A percentile compares a stretch with the other conserved stretches of the same genome.
Evolutionary conservation across 2,888 invertebrate genomes (phyloP).

Genomic region (Linyphia triangularis): DNA sequence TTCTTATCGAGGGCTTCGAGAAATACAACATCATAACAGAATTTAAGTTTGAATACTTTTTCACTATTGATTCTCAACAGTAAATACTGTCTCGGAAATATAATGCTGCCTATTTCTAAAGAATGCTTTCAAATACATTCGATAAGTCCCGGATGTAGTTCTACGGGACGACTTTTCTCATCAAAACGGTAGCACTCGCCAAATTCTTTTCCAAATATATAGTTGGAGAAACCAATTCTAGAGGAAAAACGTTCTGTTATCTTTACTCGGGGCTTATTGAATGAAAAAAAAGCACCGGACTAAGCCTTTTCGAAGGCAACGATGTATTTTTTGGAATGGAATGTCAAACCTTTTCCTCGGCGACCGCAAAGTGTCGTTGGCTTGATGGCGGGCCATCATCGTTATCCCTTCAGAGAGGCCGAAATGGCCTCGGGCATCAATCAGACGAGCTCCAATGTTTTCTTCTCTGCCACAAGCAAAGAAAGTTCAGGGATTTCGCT

Average conservation of each 20-base stretch:
- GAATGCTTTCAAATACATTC: background rate
- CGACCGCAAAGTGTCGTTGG: slow-evolving; percentile 13
- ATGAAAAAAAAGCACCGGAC: background rate
- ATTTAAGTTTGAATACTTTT: too few relatives aligned
- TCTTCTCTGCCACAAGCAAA: background rate
- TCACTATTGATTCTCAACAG: too few relatives aligned
- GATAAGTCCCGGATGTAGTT: background rate
- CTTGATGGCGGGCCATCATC: slow-evolving; percentile 8
- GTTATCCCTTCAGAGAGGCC: background rate
- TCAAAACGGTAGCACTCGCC: background rate
- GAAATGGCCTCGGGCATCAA: background rate
- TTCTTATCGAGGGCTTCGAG: too few relatives aligned
- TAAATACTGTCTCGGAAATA: too few relatives aligned
- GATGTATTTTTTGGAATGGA: background rate
- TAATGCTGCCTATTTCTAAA: too few relatives aligned
- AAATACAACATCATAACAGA: too few relatives aligned
- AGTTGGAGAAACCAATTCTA: background rate
- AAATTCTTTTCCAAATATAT: background rate
- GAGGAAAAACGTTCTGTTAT: background rate
- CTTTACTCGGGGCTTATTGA: background rate
- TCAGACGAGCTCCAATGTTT: background rate
- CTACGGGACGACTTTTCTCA: background rate
- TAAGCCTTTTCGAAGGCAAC: background rate
- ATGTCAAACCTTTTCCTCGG: background rate
- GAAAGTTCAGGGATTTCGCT: background rate